Evolutionary conservation across 2,113 vertebrate species (phyloP).

Genomic region (Irena cyanogastra): DNA sequence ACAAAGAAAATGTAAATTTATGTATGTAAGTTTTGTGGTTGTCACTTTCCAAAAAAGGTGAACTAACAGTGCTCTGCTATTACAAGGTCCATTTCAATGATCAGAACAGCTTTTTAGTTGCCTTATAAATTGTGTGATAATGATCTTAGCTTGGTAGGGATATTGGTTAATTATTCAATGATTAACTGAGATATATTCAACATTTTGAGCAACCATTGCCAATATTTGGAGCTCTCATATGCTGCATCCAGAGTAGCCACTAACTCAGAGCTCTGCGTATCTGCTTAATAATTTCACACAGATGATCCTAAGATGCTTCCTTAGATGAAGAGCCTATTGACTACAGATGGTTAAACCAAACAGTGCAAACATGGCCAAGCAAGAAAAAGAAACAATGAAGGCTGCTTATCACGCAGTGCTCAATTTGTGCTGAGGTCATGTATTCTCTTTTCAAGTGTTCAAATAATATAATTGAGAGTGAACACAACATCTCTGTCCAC

Average conservation of each 20-base stretch:
- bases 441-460: neutral
- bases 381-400: neutral
- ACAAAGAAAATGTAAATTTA: neutral
- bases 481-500: neutral
- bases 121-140: neutral
- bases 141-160: neutral
- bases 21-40: neutral
- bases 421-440: neutral
- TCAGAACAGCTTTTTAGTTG: neutral
- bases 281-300: neutral
- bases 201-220: neutral
- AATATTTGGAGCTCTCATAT: neutral
- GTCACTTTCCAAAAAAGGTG: neutral
- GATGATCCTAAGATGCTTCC: neutral
- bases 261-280: neutral
- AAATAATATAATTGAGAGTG: neutral
- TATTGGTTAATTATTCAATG: neutral
- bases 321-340: neutral
- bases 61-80: neutral
- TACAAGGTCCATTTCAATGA: neutral
- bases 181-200: neutral
- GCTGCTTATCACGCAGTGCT: neutral
- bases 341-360: neutral
- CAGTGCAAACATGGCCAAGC: neutral
- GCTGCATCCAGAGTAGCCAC: neutral